These are phyloP conservation scores for Rhea americana DNA, from an alignment of 2,113 vertebrate species.

Conservation along the genomic window DNA sequence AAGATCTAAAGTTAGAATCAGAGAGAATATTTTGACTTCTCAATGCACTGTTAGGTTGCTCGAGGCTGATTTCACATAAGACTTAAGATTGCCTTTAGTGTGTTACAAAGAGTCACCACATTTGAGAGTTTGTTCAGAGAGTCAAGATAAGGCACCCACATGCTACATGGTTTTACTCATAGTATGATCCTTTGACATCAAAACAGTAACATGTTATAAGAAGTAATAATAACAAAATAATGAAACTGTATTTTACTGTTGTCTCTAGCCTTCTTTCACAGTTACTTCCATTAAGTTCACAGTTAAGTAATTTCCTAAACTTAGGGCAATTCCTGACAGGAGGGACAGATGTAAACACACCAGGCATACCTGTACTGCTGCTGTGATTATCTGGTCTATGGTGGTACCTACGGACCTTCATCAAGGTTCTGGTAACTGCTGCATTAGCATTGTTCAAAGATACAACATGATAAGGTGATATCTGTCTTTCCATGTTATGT, in stretches of 20 bases:
- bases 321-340: neutral
- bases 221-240: neutral
- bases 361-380: neutral
- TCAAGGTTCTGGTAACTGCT: neutral
- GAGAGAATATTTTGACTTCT: constrained; percentile 9
- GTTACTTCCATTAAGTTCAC: neutral
- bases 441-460: neutral
- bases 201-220: neutral
- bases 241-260: neutral
- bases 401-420: neutral
- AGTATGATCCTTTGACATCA: neutral
- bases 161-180: neutral
- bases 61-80: neutral
- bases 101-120: neutral
- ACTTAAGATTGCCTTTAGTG: neutral
- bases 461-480: neutral
- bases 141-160: neutral
- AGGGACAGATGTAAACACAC: neutral
- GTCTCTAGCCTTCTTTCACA: neutral
- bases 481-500: neutral
- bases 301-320: neutral
- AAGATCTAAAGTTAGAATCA: constrained; percentile 11
- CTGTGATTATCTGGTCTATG: neutral
- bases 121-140: neutral
- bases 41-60: neutral